Percentiles rank a stretch among this genome's conserved stretches.
phyloP scores from a whole-genome alignment of 1,140 invertebrate species.

The Marisa cornuarietis region DNA sequence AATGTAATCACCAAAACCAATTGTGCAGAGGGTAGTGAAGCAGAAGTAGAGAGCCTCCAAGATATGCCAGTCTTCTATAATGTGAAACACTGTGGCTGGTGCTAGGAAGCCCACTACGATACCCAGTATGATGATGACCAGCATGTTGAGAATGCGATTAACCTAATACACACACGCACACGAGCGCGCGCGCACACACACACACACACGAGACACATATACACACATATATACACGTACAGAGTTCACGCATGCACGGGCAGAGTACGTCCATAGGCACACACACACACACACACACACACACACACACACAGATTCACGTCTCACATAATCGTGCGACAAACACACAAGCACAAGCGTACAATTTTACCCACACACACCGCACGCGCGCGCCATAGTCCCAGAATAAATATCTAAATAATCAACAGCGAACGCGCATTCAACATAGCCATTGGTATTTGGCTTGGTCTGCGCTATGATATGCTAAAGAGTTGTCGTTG shows the following conservation, averaged over 20 bases:
- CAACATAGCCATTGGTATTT: too few relatives aligned
- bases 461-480: too few relatives aligned
- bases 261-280: too few relatives aligned
- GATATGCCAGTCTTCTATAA: constrained; percentile 86
- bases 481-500: too few relatives aligned
- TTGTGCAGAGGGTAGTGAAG: constrained; percentile 82
- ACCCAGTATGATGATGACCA: constrained; percentile 47
- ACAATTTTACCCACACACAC: neutral
- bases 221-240: neutral
- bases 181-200: neutral
- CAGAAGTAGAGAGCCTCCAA: constrained; percentile 94
- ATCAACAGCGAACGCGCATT: too few relatives aligned
- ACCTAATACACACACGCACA: constrained; percentile 26
- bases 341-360: too few relatives aligned
- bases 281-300: too few relatives aligned
- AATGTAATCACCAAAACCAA: constrained; percentile 96
- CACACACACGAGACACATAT: neutral
- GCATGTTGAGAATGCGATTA: constrained; percentile 53
- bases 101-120: constrained; percentile 48
- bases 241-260: neutral
- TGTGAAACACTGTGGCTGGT: constrained; percentile 74
- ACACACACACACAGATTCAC: too few relatives aligned
- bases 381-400: neutral
- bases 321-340: too few relatives aligned
- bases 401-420: too few relatives aligned